Evolutionary conservation across 2,113 vertebrate genomes (phyloP).

Genomic region (Catharus minimus): DNA sequence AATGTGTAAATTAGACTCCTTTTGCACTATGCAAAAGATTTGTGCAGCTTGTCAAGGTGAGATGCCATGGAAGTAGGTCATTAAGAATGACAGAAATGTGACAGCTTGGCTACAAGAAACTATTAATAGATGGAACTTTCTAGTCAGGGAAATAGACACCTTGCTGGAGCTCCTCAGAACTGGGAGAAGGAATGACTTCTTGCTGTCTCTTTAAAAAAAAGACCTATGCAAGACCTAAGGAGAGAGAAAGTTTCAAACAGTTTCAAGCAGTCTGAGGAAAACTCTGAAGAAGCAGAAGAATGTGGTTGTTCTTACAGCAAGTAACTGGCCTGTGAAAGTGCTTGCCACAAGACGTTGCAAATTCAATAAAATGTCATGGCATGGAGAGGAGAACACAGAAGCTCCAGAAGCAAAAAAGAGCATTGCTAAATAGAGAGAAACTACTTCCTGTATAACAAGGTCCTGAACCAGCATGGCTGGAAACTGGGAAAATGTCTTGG

Average conservation of each 20-base stretch:
- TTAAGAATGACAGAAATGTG: neutral
- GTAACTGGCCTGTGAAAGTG: neutral
- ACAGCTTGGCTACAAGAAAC: neutral
- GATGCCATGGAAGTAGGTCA: neutral
- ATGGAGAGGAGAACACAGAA: neutral
- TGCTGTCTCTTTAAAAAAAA: neutral
- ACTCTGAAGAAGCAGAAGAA: neutral
- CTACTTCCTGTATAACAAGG: neutral
- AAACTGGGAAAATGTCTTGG: neutral
- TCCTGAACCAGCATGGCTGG: neutral
- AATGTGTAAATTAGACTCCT: neutral
- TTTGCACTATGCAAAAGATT: neutral
- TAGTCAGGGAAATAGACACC: neutral
- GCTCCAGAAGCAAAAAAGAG: neutral
- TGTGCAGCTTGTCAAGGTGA: neutral
- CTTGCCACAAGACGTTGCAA: neutral
- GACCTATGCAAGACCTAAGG: neutral
- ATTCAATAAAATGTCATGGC: neutral
- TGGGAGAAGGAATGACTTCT: neutral
- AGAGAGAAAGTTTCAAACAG: neutral
- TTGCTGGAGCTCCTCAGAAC: neutral
- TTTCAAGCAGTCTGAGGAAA: neutral
- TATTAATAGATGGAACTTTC: neutral
- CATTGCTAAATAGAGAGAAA: neutral
- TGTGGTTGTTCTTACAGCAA: neutral